These are phyloP conservation scores for Aspidoscelis tigris DNA, from an alignment of 2,113 vertebrate species.

Conservation along the genomic window DNA sequence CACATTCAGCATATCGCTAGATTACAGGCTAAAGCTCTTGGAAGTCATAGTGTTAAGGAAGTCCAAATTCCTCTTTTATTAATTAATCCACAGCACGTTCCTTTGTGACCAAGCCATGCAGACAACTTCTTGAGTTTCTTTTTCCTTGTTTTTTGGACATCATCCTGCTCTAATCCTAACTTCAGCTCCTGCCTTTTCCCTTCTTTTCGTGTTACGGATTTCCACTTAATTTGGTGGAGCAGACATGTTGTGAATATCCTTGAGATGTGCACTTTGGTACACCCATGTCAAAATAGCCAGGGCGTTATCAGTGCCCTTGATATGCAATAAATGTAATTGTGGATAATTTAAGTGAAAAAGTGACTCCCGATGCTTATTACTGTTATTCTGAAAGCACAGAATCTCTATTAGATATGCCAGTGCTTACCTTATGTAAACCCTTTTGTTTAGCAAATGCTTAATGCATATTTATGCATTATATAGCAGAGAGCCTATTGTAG, in stretches of 20 bases:
- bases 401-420: slow-evolving; percentile 26
- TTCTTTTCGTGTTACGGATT: neutral
- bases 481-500: slow-evolving; percentile 27
- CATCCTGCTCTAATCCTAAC: too few species aligned
- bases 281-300: slow-evolving; percentile 16
- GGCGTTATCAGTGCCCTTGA: neutral
- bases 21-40: too few species aligned
- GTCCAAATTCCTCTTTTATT: too few species aligned
- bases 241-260: slow-evolving; percentile 23
- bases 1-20: too few species aligned
- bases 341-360: slow-evolving; percentile 8
- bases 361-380: slow-evolving; percentile 3
- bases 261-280: slow-evolving; percentile 33
- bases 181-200: neutral
- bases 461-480: slow-evolving; percentile 40
- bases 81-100: too few species aligned
- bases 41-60: too few species aligned
- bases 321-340: neutral
- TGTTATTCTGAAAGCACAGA: slow-evolving; percentile 8
- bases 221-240: neutral
- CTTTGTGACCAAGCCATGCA: too few species aligned
- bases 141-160: too few species aligned
- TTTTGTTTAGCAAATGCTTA: slow-evolving; percentile 49
- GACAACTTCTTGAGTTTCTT: too few species aligned
- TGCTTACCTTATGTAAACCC: slow-evolving; percentile 21